Evolutionary conservation across 2,113 vertebrate genomes (phyloP), one percentile per base, ranked within the genome.

Genomic region (Pao palembangensis): DNA sequence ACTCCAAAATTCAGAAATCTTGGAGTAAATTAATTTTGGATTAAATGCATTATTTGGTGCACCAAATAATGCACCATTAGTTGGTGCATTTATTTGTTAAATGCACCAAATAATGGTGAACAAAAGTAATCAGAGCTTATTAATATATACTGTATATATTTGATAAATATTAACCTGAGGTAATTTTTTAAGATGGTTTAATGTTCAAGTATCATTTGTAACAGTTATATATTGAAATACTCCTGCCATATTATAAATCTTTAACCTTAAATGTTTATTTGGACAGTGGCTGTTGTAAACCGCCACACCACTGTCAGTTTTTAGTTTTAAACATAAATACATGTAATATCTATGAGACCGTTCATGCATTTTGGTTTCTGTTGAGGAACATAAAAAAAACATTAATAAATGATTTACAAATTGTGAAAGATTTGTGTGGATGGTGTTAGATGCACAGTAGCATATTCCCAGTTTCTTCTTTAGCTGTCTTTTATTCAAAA

Each of bases 101-200:
- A 51, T 69, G 25, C 38, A 48, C 46, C 17, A 15, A 48, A 18
- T 48, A 48, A 48, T 48, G 17, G 3, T 63, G 31, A 44, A 48
- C 23, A 60, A 48, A 41, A 14, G 49, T 60, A 56, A 21, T 48
- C 62, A 54, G 31, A 43, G 58, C 49, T 41, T 48, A 48, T 48
- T 18, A 8, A 64, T 48, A 55, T 79, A n/a, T n/a, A n/a, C n/a
- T n/a, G 21, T 23, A 23, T 23, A 80, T 71, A 79, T 80, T 86
- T 82, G 64, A 84, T 76, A 67, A 67, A 57, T 79, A 58, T 79
- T 31, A 69, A 67, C 49, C 47, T 51, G 18, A 53, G 28, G 25
- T 62, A 25, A 65, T 44, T 38, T 60, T 31, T 31, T 31, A 31
- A 31, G 8, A 3, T 31, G 10, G 65, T 54, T 28, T 38, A 62